Conservation (phyloP, 1,140 invertebrate species). For the Arctopsyche grandis region DNA sequence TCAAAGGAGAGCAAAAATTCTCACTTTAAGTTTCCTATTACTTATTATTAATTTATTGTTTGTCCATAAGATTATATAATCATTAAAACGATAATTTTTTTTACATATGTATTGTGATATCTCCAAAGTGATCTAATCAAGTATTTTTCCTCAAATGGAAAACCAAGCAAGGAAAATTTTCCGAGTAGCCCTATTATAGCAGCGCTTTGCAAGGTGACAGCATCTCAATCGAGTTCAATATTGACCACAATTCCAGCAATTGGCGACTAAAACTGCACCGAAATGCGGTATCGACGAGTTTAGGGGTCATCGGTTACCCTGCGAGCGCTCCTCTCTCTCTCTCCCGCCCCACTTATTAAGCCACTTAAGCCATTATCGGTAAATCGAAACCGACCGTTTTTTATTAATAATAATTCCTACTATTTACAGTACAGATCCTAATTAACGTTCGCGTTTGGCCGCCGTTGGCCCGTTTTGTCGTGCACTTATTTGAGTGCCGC, state of each 20-base stretch:
- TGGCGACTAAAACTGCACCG: conserved; percentile 49
- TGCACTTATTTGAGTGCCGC: conserved; percentile 47
- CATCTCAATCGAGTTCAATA: background rate
- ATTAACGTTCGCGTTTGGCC: conserved; percentile 51
- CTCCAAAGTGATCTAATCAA: too few relatives aligned
- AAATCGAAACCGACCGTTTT: conserved; percentile 53
- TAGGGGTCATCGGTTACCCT: conserved; percentile 19
- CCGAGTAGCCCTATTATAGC: too few relatives aligned
- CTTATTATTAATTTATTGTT: too few relatives aligned
- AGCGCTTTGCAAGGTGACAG: too few relatives aligned
- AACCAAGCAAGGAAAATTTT: too few relatives aligned
- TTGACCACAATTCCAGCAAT: conserved; percentile 43
- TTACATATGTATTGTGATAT: too few relatives aligned
- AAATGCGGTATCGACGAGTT: background rate
- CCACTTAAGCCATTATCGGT: conserved; percentile 54
- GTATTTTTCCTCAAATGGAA: too few relatives aligned
- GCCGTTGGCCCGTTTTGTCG: conserved; percentile 41
- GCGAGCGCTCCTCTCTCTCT: conserved; percentile 18
- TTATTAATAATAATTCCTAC: conserved; percentile 55
- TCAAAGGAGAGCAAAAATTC: too few relatives aligned
- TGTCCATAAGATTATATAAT: too few relatives aligned
- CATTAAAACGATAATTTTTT: too few relatives aligned
- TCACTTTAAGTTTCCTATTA: too few relatives aligned
- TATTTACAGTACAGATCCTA: conserved; percentile 54
- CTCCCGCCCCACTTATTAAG: conserved; percentile 40